phyloP scores from a whole-genome alignment of 2,113 vertebrate genomes.

The Murina feae region DNA sequence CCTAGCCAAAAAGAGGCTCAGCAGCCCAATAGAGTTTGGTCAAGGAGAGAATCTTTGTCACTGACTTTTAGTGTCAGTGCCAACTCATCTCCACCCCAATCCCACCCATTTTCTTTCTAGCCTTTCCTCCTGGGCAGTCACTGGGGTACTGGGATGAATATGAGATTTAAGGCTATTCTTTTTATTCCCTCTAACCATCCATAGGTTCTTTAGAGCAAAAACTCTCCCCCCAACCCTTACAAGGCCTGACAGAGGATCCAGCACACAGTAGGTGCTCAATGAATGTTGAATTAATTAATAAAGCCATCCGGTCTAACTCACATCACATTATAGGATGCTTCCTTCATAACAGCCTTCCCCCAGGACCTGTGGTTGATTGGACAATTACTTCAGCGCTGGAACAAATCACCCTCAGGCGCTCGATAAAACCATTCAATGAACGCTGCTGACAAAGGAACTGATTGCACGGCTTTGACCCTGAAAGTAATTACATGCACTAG shows the following conservation, averaged over 20 bases:
- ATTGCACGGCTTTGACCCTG: slow-evolving; percentile 59
- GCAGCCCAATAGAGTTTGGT: background rate
- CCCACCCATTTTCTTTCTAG: background rate
- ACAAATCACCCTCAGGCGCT: slow-evolving; percentile 68
- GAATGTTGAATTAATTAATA: slow-evolving; percentile 34
- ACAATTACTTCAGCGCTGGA: slow-evolving; percentile 63
- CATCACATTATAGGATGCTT: slow-evolving; percentile 42
- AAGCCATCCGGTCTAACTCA: slow-evolving; percentile 24
- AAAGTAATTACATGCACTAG: slow-evolving; percentile 61
- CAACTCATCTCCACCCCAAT: background rate
- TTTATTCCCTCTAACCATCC: background rate
- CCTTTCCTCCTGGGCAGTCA: background rate
- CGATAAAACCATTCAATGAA: slow-evolving; percentile 66
- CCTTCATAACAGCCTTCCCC: slow-evolving; percentile 47
- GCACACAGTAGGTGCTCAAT: slow-evolving; percentile 52
- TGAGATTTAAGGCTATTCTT: background rate
- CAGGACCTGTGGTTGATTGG: slow-evolving; percentile 41
- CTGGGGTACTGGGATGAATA: background rate
- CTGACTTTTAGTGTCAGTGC: background rate
- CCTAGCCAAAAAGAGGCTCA: background rate
- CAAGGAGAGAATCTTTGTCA: background rate
- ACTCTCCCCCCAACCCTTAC: background rate
- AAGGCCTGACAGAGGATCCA: background rate
- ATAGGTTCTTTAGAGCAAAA: background rate
- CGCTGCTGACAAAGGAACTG: slow-evolving; percentile 61